Conservation (phyloP, 1,140 invertebrate species). For the Hylyphantes graminicola region DNA sequence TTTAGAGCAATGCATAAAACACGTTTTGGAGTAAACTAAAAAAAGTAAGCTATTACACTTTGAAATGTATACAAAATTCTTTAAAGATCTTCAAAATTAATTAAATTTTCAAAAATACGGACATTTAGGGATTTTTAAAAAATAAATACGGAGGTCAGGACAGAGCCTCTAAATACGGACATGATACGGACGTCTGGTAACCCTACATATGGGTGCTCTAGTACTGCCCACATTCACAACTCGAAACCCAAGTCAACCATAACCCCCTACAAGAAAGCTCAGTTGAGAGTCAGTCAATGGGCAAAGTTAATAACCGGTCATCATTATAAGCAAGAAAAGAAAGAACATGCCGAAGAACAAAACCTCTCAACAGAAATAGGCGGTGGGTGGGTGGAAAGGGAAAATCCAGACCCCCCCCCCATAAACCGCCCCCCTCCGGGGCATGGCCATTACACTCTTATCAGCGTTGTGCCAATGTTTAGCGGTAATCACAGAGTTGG, state of each 20-base stretch:
- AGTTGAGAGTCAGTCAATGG: slow-evolving; percentile 16
- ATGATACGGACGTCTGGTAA: no score
- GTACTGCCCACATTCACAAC: no score
- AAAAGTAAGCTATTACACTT: no score
- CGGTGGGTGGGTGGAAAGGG: slow-evolving; percentile 26
- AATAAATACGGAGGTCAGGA: no score
- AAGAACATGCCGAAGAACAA: slow-evolving; percentile 53
- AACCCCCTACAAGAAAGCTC: neutral
- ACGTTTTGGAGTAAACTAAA: no score
- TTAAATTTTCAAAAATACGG: no score
- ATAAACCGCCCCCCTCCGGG: neutral
- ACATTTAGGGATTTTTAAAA: no score
- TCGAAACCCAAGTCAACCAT: neutral
- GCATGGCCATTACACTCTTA: slow-evolving; percentile 57
- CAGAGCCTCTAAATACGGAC: no score
- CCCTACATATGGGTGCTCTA: no score
- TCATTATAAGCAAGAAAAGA: slow-evolving; percentile 30
- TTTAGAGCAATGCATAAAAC: no score
- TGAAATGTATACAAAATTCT: no score
- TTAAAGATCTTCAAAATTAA: no score
- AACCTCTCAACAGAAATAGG: slow-evolving; percentile 1
- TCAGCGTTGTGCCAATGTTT: slow-evolving; percentile 60
- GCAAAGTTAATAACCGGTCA: slow-evolving; percentile 52
- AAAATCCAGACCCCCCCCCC: neutral
- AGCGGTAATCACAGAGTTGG: slow-evolving; percentile 59